phyloP scores from a whole-genome alignment of 2,113 vertebrate genomes.

The Arothron firmamentum region DNA sequence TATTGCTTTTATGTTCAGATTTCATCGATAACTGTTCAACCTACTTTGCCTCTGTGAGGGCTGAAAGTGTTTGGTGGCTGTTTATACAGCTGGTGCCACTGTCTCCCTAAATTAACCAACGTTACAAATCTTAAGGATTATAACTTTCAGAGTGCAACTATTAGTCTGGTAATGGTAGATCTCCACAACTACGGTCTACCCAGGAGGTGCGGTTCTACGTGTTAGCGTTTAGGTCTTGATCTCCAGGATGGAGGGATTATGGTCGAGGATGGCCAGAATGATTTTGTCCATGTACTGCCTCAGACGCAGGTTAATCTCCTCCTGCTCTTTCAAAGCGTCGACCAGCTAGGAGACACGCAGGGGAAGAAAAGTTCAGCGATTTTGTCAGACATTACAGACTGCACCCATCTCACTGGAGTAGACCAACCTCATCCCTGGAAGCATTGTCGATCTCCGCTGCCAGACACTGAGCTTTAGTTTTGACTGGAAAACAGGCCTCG shows the following conservation, averaged over 20 bases:
- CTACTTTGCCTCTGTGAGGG: too few relatives aligned
- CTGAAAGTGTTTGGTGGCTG: too few relatives aligned
- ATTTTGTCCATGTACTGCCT: conserved; percentile 99
- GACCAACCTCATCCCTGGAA: conserved; percentile 89
- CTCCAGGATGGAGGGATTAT: conserved; percentile 97
- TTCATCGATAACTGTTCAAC: too few relatives aligned
- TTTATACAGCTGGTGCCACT: too few relatives aligned
- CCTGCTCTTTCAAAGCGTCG: conserved; percentile 94
- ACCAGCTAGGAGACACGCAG: conserved; percentile 78
- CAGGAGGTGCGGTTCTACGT: not conserved
- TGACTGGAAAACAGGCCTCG: conserved; percentile 92
- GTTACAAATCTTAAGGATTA: conserved; percentile 13
- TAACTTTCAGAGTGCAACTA: conserved; percentile 11
- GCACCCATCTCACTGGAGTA: not conserved
- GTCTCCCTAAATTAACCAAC: not conserved
- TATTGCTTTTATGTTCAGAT: too few relatives aligned
- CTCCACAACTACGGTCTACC: conserved; percentile 11
- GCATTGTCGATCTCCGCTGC: conserved; percentile 97
- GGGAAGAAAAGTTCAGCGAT: not conserved
- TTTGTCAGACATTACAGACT: too few relatives aligned
- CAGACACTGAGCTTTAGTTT: conserved; percentile 92
- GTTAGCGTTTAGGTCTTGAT: conserved; percentile 83
- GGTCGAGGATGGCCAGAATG: conserved; percentile 95
- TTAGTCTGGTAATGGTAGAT: not conserved
- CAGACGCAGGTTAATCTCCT: conserved; percentile 94